These are phyloP conservation scores for Bucco capensis DNA, from an alignment of 2,113 vertebrate genomes.

Conservation along the genomic window DNA sequence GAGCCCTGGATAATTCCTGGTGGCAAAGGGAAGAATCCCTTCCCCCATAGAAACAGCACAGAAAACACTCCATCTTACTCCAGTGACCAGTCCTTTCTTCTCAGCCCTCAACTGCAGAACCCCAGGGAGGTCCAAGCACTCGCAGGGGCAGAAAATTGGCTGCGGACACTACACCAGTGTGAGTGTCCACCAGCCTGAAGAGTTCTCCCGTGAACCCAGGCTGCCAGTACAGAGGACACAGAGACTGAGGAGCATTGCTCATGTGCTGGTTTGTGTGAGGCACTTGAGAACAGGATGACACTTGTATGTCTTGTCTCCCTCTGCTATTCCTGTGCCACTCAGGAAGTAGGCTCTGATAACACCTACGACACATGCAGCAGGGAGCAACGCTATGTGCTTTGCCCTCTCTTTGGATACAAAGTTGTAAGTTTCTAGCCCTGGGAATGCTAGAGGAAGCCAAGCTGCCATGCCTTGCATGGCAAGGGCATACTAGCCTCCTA, in stretches of 20 bases:
- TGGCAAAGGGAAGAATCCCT: background rate
- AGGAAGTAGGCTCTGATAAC: background rate
- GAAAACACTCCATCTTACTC: background rate
- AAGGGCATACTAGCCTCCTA: background rate
- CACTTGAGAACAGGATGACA: background rate
- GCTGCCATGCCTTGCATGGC: background rate
- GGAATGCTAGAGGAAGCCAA: background rate
- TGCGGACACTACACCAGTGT: too few species aligned
- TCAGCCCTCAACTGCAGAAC: background rate
- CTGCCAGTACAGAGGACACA: background rate
- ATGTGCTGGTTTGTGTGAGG: background rate
- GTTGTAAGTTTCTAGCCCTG: background rate
- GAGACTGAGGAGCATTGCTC: rapidly evolving
- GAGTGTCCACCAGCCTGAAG: background rate
- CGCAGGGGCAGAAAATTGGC: background rate
- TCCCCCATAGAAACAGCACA: rapidly evolving
- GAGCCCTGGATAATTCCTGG: background rate
- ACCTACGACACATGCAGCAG: background rate
- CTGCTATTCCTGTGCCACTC: background rate
- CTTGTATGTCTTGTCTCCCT: background rate
- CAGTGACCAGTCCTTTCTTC: background rate
- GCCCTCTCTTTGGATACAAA: background rate
- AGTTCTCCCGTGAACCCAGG: background rate
- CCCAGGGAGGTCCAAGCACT: background rate
- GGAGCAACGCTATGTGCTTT: background rate